Percentiles rank a stretch among this genome's conserved stretches.
Conservation (phyloP, 2,888 invertebrate species). For the Ichneumoninae sp. region DNA sequence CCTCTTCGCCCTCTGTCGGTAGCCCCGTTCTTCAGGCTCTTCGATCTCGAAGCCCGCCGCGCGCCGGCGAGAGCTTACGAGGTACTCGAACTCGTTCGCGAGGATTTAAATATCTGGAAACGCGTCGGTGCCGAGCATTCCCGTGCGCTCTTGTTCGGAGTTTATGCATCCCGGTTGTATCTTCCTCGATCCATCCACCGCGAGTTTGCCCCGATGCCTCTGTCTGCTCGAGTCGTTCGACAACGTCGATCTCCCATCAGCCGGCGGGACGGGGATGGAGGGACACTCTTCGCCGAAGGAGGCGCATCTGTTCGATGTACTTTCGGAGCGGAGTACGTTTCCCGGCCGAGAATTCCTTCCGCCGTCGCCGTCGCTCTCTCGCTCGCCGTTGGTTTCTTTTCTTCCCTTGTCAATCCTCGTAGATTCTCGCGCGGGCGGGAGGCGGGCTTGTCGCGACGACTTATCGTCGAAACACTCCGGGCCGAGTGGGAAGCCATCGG, state of each 20-base stretch:
- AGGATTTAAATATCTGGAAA: constrained; percentile 78
- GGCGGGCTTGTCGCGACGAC: constrained; percentile 27
- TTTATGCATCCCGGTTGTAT: constrained; percentile 5
- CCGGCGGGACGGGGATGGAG: constrained; percentile 57
- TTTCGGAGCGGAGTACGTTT: constrained; percentile 28
- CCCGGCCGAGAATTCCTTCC: constrained; percentile 30
- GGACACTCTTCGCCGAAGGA: constrained; percentile 24
- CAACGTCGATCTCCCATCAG: constrained; percentile 72
- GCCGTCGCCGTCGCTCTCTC: not conserved
- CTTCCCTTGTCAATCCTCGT: constrained; percentile 60
- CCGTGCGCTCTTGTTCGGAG: constrained; percentile 2
- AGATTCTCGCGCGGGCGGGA: constrained; percentile 19
- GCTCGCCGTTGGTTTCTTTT: not conserved
- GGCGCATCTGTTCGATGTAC: constrained; percentile 48
- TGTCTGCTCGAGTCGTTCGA: constrained; percentile 51
- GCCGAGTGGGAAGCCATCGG: constrained; percentile 65
- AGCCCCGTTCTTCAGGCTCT: constrained; percentile 39
- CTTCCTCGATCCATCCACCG: constrained; percentile 13
- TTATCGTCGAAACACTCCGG: constrained; percentile 45
- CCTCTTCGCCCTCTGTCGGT: constrained; percentile 17
- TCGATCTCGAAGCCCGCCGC: constrained; percentile 63
- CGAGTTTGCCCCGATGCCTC: constrained; percentile 26
- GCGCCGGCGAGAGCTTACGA: constrained; percentile 46
- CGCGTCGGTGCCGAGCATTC: constrained; percentile 32
- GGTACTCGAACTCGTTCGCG: constrained; percentile 68